phyloP scores from a whole-genome alignment of 2,888 invertebrate genomes.

The Tenodera sinensis region DNA sequence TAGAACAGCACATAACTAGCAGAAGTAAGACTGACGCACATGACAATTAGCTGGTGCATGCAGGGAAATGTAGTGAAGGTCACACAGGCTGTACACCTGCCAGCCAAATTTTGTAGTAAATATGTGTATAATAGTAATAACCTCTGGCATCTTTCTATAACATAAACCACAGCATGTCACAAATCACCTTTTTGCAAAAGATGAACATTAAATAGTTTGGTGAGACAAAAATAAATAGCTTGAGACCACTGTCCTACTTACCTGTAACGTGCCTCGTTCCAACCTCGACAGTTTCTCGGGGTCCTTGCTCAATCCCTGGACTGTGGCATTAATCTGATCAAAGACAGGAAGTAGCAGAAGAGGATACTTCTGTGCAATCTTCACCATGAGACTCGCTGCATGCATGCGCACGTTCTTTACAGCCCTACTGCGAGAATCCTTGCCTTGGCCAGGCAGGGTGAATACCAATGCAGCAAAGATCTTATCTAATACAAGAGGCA shows the following conservation, averaged over 20 bases:
- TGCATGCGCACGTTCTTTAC: conserved; percentile 85
- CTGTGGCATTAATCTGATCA: conserved; percentile 74
- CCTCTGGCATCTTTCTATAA: too few relatives aligned
- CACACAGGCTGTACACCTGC: too few relatives aligned
- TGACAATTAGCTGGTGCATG: too few relatives aligned
- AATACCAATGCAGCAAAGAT: conserved; percentile 82
- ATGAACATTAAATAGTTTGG: too few relatives aligned
- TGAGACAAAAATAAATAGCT: not conserved
- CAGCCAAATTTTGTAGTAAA: too few relatives aligned
- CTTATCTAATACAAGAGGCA: conserved; percentile 81
- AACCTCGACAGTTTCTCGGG: conserved; percentile 66
- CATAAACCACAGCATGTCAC: too few relatives aligned
- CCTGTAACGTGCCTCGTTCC: conserved; percentile 74
- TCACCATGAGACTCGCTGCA: conserved; percentile 85
- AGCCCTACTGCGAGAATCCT: conserved; percentile 63
- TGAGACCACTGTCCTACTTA: conserved; percentile 5
- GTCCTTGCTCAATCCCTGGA: conserved; percentile 66
- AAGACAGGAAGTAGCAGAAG: conserved; percentile 80
- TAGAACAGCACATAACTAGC: too few relatives aligned
- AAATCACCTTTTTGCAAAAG: too few relatives aligned
- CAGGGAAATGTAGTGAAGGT: too few relatives aligned
- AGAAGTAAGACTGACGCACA: too few relatives aligned
- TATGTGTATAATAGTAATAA: too few relatives aligned
- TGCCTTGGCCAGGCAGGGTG: conserved; percentile 62
- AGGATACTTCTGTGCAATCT: conserved; percentile 84